Evolutionary conservation across 2,113 vertebrate genomes (phyloP).

Genomic region (Epinephelus fuscoguttatus): DNA sequence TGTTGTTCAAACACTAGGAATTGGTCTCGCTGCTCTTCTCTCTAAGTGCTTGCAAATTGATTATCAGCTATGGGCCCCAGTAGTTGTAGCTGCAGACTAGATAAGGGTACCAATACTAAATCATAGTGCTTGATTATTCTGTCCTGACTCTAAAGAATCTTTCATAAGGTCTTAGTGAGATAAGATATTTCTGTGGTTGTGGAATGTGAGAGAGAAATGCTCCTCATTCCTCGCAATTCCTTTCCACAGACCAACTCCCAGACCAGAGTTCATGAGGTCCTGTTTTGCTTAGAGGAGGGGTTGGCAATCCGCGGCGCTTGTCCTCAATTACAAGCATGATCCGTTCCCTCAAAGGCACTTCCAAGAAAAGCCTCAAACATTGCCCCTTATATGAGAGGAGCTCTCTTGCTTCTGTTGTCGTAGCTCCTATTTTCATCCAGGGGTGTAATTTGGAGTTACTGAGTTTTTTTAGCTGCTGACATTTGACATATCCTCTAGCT

Average conservation of each 20-base stretch:
- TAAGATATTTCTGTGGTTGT: conserved; percentile 32
- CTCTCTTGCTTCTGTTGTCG: conserved; percentile 26
- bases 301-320: conserved; percentile 58
- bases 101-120: not conserved
- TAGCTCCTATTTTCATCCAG: conserved; percentile 55
- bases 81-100: not conserved
- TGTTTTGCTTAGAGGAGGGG: conserved; percentile 46
- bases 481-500: conserved; percentile 41
- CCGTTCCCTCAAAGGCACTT: conserved; percentile 63
- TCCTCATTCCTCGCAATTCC: conserved; percentile 46
- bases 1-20: conserved; percentile 6
- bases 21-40: not conserved
- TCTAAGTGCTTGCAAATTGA: not conserved
- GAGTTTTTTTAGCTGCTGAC: conserved; percentile 25
- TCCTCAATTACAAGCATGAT: conserved; percentile 69
- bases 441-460: conserved; percentile 59
- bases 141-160: not conserved
- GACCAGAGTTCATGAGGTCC: conserved; percentile 66
- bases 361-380: conserved; percentile 61
- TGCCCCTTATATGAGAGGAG: conserved; percentile 41
- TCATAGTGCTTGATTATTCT: not conserved
- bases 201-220: conserved; percentile 54
- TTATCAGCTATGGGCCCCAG: not conserved
- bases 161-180: not conserved
- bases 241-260: conserved; percentile 57